Percentiles rank a stretch among this genome's conserved stretches.
These are phyloP conservation scores for Acipenser ruthenus DNA, from an alignment of 2,797 vertebrate genomes.

Conservation along the genomic window DNA sequence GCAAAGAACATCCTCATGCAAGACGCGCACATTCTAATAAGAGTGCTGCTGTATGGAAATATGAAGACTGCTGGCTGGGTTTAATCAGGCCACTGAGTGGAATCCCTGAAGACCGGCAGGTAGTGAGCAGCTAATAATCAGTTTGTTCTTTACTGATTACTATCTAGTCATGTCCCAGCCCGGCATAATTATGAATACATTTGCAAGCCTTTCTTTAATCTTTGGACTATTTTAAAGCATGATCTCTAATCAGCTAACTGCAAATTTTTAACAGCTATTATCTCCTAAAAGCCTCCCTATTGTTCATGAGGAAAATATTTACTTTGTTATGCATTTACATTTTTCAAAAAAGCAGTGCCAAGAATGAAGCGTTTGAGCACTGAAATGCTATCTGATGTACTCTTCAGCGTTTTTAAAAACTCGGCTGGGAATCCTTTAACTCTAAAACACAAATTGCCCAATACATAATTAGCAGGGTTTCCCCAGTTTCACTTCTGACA, in stretches of 20 bases:
- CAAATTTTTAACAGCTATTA: slow-evolving; percentile 51
- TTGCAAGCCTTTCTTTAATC: slow-evolving; percentile 45
- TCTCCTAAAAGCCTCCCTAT: slow-evolving; percentile 54
- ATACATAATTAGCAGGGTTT: too few species aligned
- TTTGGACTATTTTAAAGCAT: slow-evolving; percentile 39
- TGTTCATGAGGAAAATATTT: slow-evolving; percentile 70
- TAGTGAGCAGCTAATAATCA: slow-evolving; percentile 83
- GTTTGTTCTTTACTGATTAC: slow-evolving; percentile 88
- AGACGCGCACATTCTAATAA: slow-evolving; percentile 54
- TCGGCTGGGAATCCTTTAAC: slow-evolving; percentile 14
- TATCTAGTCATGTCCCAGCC: slow-evolving; percentile 72
- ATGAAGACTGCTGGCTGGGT: slow-evolving; percentile 57
- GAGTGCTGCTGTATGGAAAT: slow-evolving; percentile 64
- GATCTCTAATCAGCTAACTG: slow-evolving; percentile 54
- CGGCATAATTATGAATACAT: slow-evolving; percentile 59
- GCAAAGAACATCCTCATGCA: slow-evolving; percentile 40
- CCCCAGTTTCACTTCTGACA: too few species aligned
- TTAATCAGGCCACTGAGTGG: slow-evolving; percentile 74
- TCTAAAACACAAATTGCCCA: neutral
- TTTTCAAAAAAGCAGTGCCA: slow-evolving; percentile 12
- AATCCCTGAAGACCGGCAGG: slow-evolving; percentile 72
- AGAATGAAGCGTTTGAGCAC: neutral
- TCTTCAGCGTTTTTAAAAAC: neutral
- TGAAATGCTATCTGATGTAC: neutral
- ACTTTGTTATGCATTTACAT: slow-evolving; percentile 44